Evolutionary conservation across 2,797 vertebrate species (phyloP).

Genomic region (Furcifer pardalis): DNA sequence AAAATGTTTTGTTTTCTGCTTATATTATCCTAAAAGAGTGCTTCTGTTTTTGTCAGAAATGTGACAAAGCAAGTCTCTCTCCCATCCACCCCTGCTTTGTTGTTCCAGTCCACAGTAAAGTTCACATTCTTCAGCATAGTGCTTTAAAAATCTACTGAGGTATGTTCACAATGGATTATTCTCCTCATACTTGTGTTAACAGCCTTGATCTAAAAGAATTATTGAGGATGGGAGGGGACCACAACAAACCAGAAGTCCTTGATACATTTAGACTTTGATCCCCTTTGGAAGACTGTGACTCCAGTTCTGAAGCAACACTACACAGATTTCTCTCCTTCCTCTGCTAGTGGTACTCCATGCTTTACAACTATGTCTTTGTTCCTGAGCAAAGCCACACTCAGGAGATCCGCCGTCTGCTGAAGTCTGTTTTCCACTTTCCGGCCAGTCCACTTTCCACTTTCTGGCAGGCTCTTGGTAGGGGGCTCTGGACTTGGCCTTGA

Average conservation of each 20-base stretch:
- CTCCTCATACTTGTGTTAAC: neutral
- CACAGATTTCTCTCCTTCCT: neutral
- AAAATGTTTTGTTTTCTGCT: conserved; percentile 40
- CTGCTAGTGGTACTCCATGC: neutral
- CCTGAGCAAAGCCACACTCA: neutral
- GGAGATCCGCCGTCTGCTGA: too few relatives aligned
- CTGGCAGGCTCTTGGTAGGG: too few relatives aligned
- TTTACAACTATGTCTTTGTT: neutral
- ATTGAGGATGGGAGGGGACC: too few relatives aligned
- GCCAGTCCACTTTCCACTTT: too few relatives aligned
- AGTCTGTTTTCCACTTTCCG: too few relatives aligned
- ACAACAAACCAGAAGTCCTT: too few relatives aligned
- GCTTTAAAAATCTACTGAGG: neutral
- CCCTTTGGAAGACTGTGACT: too few relatives aligned
- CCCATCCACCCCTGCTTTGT: neutral
- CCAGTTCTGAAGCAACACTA: neutral
- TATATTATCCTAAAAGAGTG: neutral
- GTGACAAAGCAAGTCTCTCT: neutral
- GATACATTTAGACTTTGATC: too few relatives aligned
- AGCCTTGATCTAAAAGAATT: neutral
- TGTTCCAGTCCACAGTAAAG: neutral
- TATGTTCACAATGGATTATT: neutral
- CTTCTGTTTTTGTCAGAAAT: conserved; percentile 45
- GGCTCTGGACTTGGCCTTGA: too few relatives aligned
- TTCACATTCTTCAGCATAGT: neutral